Base-by-base conservation (phyloP, 1,140 invertebrate genomes). In the Cydia strobilella region DNA sequence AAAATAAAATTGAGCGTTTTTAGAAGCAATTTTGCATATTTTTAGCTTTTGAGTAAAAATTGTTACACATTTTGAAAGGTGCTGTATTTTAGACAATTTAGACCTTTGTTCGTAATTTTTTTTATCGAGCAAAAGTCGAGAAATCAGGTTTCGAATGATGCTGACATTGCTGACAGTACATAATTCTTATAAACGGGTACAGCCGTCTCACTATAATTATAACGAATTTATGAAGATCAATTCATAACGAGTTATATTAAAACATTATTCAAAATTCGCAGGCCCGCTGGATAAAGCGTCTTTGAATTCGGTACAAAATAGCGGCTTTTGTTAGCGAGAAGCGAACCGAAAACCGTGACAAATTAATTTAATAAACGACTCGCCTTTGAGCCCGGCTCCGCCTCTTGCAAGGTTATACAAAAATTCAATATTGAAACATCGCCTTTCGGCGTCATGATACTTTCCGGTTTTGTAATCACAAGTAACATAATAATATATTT, bases 331-430 rank as follows among this genome's bases (percentile, higher is more conserved):
- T 72, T 45, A 45, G 2, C 3, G 42, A 15, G 71, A 72, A 72
- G 45, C 71, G 71, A 42, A 72, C 71, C 71, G 71, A 27, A 23
- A 48, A 72, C 71, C 45, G 71, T 72, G 71, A 72, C 71, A 72
- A 72, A 72, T 72, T 72, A 72, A 72, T 72, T 72, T 72, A 72
- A 72, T 72, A 72, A 72, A 72, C 71, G 71, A 72, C 71, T 31
- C 4, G 35, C 69, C 42, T 72, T 72, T 72, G 71, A 48, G 23
- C 71, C 20, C 45, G 71, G 10, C 10, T 6, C 69, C 18, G 39
- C 71, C 71, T 72, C 35, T 48, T 45, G 71, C 51, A 7, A 51
- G 71, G 20, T 23, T 51, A 69, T 72, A 72, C 69, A 72, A 45
- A 72, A 23, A 48, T 51, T 25, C 42, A 51, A 72, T 42, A 42